phyloP scores from a whole-genome alignment of 37 sponge, comb jelly and placozoan genomes.

The Halichondria panicea region DNA sequence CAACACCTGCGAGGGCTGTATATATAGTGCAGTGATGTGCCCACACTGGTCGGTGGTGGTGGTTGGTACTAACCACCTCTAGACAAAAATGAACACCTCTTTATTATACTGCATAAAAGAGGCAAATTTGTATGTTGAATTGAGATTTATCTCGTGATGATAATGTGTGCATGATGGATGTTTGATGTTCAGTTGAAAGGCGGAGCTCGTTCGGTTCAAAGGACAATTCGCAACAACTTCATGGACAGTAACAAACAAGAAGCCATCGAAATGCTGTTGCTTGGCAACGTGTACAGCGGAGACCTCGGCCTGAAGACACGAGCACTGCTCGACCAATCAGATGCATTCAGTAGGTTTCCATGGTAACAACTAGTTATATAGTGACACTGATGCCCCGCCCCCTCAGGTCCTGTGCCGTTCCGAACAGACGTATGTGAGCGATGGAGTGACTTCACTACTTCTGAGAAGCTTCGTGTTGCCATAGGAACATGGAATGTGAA shows the following conservation, averaged over 20 bases:
- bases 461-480: slow-evolving; percentile 69
- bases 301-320: slow-evolving; percentile 64
- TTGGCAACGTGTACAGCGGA: slow-evolving; percentile 51
- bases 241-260: slow-evolving; percentile 90
- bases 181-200: slow-evolving; percentile 51
- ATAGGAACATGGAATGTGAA: slow-evolving; percentile 99
- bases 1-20: not conserved
- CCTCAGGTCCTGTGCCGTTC: slow-evolving; percentile 50
- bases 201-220: slow-evolving; percentile 83
- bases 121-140: too few relatives aligned
- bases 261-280: slow-evolving; percentile 85
- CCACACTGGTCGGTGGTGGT: too few relatives aligned
- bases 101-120: too few relatives aligned
- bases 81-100: too few relatives aligned
- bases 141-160: not conserved
- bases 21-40: too few relatives aligned
- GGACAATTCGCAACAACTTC: slow-evolving; percentile 91
- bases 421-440: slow-evolving; percentile 65
- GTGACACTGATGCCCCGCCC: not conserved
- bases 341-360: slow-evolving; percentile 49
- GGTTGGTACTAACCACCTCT: too few relatives aligned
- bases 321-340: slow-evolving; percentile 56
- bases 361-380: not conserved
- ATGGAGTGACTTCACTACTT: slow-evolving; percentile 51
- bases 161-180: too few relatives aligned